These are phyloP conservation scores for Pyxicephalus adspersus DNA, from an alignment of 2,113 vertebrate species.

Conservation along the genomic window DNA sequence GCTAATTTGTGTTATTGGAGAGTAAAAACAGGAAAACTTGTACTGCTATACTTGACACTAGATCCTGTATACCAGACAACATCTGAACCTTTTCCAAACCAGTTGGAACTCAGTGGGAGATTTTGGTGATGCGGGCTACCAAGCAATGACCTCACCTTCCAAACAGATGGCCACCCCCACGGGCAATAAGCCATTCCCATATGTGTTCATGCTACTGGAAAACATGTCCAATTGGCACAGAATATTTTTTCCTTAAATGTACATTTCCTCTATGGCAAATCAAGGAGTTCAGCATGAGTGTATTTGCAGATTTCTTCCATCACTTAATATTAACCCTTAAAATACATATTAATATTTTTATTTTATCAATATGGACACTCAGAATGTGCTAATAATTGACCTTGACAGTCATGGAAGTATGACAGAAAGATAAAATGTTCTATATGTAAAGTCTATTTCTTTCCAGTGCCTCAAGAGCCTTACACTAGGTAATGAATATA, in stretches of 20 bases:
- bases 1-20: no score
- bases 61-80: not conserved
- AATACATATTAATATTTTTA: conserved; percentile 13
- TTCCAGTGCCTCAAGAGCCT: not conserved
- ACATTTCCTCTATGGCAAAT: not conserved
- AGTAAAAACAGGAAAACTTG: no score
- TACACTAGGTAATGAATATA: conserved; percentile 6
- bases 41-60: not conserved
- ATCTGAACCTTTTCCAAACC: not conserved
- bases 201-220: not conserved
- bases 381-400: conserved; percentile 29
- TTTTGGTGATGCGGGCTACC: not conserved
- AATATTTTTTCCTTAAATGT: not conserved
- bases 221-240: not conserved
- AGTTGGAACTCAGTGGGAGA: not conserved
- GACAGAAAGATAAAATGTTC: conserved; percentile 28
- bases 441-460: conserved; percentile 11
- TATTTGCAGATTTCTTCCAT: not conserved
- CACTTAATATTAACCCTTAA: not conserved
- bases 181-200: not conserved
- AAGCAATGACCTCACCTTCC: not conserved
- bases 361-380: not conserved
- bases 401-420: conserved; percentile 18
- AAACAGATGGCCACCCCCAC: conserved; percentile 9
- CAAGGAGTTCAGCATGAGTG: no score